A percentile compares a stretch with the other conserved stretches of the same genome.
phyloP scores from a whole-genome alignment of 2,113 vertebrate species.

The Oenanthe melanoleuca region DNA sequence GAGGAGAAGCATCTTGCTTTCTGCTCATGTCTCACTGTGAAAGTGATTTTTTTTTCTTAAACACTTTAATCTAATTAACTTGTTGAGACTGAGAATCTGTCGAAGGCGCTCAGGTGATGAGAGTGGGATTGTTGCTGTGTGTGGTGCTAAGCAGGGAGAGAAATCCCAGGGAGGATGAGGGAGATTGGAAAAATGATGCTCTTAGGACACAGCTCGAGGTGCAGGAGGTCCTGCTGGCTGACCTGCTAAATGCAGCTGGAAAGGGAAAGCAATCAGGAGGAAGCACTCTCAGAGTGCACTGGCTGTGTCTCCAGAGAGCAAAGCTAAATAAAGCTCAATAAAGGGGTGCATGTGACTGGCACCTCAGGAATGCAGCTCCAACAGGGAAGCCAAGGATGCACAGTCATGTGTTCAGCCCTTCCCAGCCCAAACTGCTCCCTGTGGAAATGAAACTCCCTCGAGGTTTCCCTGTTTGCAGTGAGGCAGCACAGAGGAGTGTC shows the following conservation, averaged over 20 bases:
- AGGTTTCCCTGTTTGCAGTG: background rate
- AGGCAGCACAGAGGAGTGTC: background rate
- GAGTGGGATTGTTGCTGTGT: background rate
- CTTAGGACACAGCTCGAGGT: background rate
- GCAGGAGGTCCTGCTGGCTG: background rate
- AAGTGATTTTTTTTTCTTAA: background rate
- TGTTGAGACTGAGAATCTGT: background rate
- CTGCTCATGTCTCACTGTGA: background rate
- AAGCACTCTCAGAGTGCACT: background rate
- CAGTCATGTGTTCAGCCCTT: fast-evolving
- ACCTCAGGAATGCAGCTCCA: background rate
- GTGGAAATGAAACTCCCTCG: fast-evolving
- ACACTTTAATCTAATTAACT: conserved; percentile 40
- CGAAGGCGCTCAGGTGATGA: background rate
- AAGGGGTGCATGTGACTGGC: background rate
- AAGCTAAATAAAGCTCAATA: background rate
- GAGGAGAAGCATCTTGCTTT: conserved; percentile 6
- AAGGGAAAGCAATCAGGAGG: background rate
- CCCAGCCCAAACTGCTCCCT: background rate
- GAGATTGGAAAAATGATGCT: background rate
- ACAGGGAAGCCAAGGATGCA: background rate
- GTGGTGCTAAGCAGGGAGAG: background rate
- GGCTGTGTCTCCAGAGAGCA: background rate
- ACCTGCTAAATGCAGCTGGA: background rate
- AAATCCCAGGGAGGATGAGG: background rate